phyloP scores from a whole-genome alignment of 2,888 invertebrate species.

The Liodrosophila aerea region DNA sequence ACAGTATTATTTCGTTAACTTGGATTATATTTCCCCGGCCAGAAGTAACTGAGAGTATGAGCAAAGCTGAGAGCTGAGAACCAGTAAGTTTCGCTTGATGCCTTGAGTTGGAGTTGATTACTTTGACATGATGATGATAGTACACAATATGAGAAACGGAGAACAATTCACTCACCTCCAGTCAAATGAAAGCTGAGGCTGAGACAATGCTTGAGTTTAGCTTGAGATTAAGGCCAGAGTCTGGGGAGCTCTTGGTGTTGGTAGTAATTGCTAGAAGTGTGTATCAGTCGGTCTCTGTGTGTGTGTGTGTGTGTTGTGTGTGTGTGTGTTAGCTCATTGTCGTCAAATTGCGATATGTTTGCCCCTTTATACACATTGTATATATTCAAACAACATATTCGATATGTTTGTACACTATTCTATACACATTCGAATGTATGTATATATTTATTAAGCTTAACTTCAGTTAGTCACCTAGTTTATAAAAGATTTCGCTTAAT shows the following conservation, averaged over 20 bases:
- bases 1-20: too few relatives aligned
- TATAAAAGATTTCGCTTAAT: neutral
- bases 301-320: neutral
- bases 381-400: neutral
- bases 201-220: neutral
- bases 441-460: too few relatives aligned
- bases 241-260: slow-evolving; percentile 30
- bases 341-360: too few relatives aligned
- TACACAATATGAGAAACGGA: neutral
- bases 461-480: neutral
- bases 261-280: slow-evolving; percentile 34
- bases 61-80: too few relatives aligned
- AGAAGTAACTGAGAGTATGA: too few relatives aligned
- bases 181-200: neutral
- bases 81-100: neutral
- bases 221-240: too few relatives aligned
- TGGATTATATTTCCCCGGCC: too few relatives aligned
- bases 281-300: neutral
- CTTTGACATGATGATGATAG: neutral
- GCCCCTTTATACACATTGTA: too few relatives aligned
- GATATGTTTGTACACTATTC: neutral
- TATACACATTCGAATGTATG: too few relatives aligned
- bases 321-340: neutral
- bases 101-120: neutral
- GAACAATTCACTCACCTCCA: slow-evolving; percentile 6